These are phyloP conservation scores for Ichneumoninae sp. DNA, from an alignment of 2,888 invertebrate species.

Conservation along the genomic window DNA sequence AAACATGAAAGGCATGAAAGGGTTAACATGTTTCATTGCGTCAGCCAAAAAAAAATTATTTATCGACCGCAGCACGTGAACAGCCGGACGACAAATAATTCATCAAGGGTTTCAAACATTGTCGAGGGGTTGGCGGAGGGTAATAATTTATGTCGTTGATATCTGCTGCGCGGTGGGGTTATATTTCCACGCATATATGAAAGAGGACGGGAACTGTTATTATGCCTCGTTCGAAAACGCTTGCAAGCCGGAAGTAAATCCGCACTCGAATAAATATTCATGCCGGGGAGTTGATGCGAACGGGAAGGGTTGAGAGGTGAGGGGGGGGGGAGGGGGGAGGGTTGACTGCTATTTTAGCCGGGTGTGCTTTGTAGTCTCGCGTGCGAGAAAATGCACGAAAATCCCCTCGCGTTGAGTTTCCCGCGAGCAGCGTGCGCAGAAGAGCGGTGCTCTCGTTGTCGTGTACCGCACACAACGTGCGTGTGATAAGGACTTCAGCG, in stretches of 20 bases:
- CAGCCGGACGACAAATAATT: background rate
- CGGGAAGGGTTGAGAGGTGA: background rate
- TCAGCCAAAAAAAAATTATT: background rate
- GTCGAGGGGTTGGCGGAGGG: background rate
- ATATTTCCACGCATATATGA: constrained; percentile 8
- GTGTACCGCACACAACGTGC: constrained; percentile 5
- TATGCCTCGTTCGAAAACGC: constrained; percentile 18
- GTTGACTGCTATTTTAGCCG: constrained; percentile 41
- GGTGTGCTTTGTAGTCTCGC: constrained; percentile 33
- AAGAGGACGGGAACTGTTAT: constrained; percentile 1
- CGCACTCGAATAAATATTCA: constrained; percentile 60
- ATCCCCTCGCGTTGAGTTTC: constrained; percentile 7
- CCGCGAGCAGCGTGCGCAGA: constrained; percentile 12
- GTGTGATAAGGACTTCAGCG: constrained; percentile 51
- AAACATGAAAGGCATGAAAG: background rate
- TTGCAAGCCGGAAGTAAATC: constrained; percentile 49
- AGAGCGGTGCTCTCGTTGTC: constrained; percentile 18
- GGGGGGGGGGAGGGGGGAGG: background rate
- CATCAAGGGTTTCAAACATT: background rate
- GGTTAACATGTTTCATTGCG: background rate
- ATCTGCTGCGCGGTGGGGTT: constrained; percentile 17
- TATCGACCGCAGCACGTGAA: constrained; percentile 3
- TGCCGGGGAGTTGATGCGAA: constrained; percentile 20
- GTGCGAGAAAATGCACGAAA: constrained; percentile 52
- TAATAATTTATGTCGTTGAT: constrained; percentile 45